Evolutionary conservation across 2,888 invertebrate species (phyloP).

Genomic region (Pycnomerus fuliginosus): DNA sequence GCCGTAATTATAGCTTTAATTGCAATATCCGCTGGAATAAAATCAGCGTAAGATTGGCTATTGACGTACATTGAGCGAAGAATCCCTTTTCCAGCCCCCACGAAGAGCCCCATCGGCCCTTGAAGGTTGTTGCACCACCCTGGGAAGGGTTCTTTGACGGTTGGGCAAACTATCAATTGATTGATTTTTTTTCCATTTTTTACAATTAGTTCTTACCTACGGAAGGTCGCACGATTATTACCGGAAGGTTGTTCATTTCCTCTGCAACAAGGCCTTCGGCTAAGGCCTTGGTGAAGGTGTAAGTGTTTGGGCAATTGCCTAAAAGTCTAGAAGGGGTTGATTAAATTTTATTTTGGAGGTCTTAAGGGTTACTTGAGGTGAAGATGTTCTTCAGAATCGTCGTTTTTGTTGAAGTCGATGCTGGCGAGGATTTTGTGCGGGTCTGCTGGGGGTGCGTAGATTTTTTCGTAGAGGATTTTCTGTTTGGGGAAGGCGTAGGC

Average conservation of each 20-base stretch:
- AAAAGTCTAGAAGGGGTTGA: constrained; percentile 56
- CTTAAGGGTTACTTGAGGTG: constrained; percentile 7
- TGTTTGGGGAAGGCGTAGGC: constrained; percentile 89
- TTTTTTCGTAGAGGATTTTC: constrained; percentile 70
- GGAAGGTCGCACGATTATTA: constrained; percentile 78
- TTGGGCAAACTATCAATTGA: constrained; percentile 86
- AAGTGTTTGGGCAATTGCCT: constrained; percentile 80
- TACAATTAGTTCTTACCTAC: constrained; percentile 68
- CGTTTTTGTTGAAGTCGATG: constrained; percentile 35
- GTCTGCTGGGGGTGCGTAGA: constrained; percentile 64
- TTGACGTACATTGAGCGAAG: constrained; percentile 81
- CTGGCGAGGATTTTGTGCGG: constrained; percentile 35
- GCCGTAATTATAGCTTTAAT: constrained; percentile 76
- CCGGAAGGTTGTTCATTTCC: constrained; percentile 70
- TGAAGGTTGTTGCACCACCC: constrained; percentile 93
- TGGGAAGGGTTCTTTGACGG: constrained; percentile 71
- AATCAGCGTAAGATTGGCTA: constrained; percentile 61
- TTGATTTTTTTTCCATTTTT: too few species aligned
- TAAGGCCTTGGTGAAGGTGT: constrained; percentile 90
- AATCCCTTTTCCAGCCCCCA: constrained; percentile 81
- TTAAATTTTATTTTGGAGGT: background rate
- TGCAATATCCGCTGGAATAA: constrained; percentile 76
- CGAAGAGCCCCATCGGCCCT: constrained; percentile 82
- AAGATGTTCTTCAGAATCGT: constrained; percentile 37
- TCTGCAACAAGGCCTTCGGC: constrained; percentile 80